Percentiles rank a stretch among this genome's conserved stretches.
phyloP scores from a whole-genome alignment of 2,888 invertebrate genomes.

The Mesodorylaimus sp. region DNA sequence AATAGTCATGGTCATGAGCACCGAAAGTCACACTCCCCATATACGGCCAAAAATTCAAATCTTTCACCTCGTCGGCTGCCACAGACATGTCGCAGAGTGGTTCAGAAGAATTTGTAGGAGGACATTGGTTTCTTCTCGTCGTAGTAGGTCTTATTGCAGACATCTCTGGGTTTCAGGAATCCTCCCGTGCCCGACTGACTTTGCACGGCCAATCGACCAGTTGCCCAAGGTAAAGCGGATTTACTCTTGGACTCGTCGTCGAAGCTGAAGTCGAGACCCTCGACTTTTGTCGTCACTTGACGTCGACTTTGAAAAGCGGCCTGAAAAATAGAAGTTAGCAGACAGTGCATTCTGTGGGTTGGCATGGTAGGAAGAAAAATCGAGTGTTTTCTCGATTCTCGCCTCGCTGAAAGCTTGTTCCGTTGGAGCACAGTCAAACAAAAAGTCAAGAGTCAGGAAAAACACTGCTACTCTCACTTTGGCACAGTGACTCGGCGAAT shows the following conservation, averaged over 20 bases:
- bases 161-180: slow-evolving; percentile 20
- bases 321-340: background rate
- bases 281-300: slow-evolving; percentile 19
- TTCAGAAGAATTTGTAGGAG: background rate
- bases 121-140: slow-evolving; percentile 14
- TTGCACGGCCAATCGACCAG: slow-evolving; percentile 21
- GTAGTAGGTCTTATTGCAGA: slow-evolving; percentile 19
- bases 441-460: too few species aligned
- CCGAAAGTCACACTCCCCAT: too few species aligned
- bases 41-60: too few species aligned
- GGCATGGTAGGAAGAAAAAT: too few species aligned
- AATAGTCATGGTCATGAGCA: too few species aligned
- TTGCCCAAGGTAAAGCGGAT: slow-evolving; percentile 21
- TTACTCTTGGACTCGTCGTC: slow-evolving; percentile 21
- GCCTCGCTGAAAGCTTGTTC: too few species aligned
- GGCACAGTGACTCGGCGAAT: too few species aligned
- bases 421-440: too few species aligned
- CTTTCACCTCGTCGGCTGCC: too few species aligned
- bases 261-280: slow-evolving; percentile 17
- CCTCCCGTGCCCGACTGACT: slow-evolving; percentile 21
- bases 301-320: slow-evolving; percentile 12
- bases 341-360: background rate
- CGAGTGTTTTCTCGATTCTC: too few species aligned
- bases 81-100: too few species aligned
- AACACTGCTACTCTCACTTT: too few species aligned